phyloP scores from a whole-genome alignment of 1,140 invertebrate genomes.

The Drosophila azteca region DNA sequence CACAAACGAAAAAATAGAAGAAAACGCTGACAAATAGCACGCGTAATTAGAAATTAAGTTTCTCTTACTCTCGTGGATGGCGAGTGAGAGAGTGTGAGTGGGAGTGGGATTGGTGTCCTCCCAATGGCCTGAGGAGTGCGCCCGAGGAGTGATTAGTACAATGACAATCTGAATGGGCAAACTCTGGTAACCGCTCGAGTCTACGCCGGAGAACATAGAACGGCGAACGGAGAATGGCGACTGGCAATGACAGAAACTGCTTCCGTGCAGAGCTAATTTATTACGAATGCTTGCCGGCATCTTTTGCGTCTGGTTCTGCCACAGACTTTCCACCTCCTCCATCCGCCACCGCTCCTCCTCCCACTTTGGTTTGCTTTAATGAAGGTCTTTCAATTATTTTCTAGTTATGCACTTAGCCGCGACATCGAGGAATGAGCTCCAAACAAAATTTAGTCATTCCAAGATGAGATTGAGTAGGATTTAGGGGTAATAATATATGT shows the following conservation, averaged over 20 bases:
- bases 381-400: constrained; percentile 52
- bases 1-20: constrained; percentile 34
- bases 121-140: neutral
- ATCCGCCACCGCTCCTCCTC: neutral
- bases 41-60: constrained; percentile 81
- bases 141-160: constrained; percentile 54
- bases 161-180: constrained; percentile 59
- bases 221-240: constrained; percentile 19
- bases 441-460: constrained; percentile 44
- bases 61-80: constrained; percentile 43
- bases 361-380: constrained; percentile 38
- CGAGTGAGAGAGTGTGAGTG: constrained; percentile 8
- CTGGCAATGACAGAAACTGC: constrained; percentile 59
- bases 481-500: neutral
- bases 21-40: constrained; percentile 78
- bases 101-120: constrained; percentile 1
- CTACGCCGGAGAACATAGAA: constrained; percentile 9
- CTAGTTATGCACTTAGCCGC: constrained; percentile 48
- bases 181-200: constrained; percentile 45
- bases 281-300: constrained; percentile 47
- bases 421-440: constrained; percentile 31
- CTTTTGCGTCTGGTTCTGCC: constrained; percentile 22
- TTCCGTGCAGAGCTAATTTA: constrained; percentile 60
- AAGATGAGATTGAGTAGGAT: constrained; percentile 1
- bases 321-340: too few relatives aligned